Evolutionary conservation across 2,888 invertebrate genomes (phyloP), one percentile per base, ranked within the genome.

Genomic region (Trachelus tabidus): DNA sequence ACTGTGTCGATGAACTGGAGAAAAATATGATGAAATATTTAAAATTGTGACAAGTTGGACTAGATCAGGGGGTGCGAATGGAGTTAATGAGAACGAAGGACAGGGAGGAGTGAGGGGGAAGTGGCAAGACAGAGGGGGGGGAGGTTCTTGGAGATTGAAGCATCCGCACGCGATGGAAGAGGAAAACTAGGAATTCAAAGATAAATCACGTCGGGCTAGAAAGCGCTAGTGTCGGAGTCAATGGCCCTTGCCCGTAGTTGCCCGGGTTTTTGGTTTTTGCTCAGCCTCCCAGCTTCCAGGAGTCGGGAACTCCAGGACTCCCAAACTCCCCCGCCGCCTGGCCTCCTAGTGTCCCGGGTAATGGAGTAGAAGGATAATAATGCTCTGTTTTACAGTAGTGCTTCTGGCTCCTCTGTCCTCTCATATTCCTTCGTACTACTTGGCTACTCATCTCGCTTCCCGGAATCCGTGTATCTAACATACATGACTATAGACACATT

Each of bases 361-460:
- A 89, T 89, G 89, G 89, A 87, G 86, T 88, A 89, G 89, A 89
- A 89, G 87, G 88, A 89, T 89, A 89, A 89, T 89, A 89, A 89
- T 88, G 87, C 86, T 89, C 87, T 88, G 89, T 89, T 88, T 89
- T 89, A 88, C 89, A 89, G 86, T 56, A 33, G 30, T 69, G 75
- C n/a, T 77, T 56, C 56, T 56, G 56, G 56, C 56, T 56, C 56
- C 56, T 23, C 56, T 9, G 56, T 56, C 56, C 56, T 56, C 56
- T 56, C 56, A 56, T 56, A 56, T 56, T 56, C 56, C 56, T 56
- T 56, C 56, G 56, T 56, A 23, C 56, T 56, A 56, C 56, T 56
- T 56, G 56, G 56, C 56, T 56, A 56, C 56, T 56, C 56, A 56
- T 56, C 56, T 56, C 56, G 56, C 56, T 56, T 23, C 56, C 56